These are phyloP conservation scores for Chiloscyllium punctatum DNA, from an alignment of 2,797 vertebrate genomes.

Conservation along the genomic window DNA sequence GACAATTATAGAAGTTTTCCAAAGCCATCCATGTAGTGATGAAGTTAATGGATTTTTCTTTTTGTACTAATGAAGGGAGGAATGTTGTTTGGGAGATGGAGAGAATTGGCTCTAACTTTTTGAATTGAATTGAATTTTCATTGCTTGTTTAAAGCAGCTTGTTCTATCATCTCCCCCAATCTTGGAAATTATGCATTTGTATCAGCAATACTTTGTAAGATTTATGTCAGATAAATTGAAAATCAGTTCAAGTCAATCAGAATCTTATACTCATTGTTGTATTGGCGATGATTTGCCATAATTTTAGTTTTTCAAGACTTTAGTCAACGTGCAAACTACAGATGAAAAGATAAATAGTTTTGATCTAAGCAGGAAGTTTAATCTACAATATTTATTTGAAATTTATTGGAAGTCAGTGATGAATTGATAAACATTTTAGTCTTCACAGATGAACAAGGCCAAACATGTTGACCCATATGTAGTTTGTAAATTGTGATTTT, in stretches of 20 bases:
- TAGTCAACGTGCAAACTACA: neutral
- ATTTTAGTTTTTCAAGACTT: neutral
- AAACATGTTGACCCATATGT: constrained; percentile 16
- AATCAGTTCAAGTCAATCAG: neutral
- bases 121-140: neutral
- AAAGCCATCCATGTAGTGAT: neutral
- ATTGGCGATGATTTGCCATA: neutral
- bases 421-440: constrained; percentile 15
- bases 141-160: neutral
- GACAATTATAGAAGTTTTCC: neutral
- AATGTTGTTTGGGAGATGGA: neutral
- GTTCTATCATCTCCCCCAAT: neutral
- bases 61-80: neutral
- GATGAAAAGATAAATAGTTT: constrained; percentile 12
- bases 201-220: neutral
- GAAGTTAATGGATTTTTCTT: neutral
- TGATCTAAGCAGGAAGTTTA: constrained; percentile 22
- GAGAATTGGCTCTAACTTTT: neutral
- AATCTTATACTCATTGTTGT: neutral
- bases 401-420: constrained; percentile 1
- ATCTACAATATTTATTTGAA: constrained; percentile 29
- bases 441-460: constrained; percentile 20
- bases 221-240: neutral
- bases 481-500: constrained; percentile 9
- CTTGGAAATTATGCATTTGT: neutral